Evolutionary conservation across 2,888 invertebrate genomes (phyloP), one percentile per base, ranked within the genome.

Genomic region (Leptinotarsa tumamoca): DNA sequence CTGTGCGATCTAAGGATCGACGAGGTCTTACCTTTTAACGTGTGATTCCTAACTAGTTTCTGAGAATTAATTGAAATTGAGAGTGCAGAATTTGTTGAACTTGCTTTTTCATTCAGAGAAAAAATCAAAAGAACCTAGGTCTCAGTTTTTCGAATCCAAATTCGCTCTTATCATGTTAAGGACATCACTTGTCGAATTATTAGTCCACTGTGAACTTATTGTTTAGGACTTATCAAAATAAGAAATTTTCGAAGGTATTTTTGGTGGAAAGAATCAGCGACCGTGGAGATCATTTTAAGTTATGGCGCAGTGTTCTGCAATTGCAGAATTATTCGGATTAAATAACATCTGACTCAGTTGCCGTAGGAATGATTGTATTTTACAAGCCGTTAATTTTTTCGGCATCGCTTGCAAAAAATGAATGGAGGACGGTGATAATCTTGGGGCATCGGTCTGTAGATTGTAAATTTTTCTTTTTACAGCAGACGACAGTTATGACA

Each of bases 291-390:
- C 23, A 14, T 18, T 58, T 4, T 14, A 23, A 58, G 27, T 27
- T 58, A 58, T 58, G 23, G 15, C 58, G 58, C 18, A 27, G 15
- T 23, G 21, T 23, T 58, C 23, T 23, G 58, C 58, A 63, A 63
- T 43, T 5, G 63, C n/a, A n/a, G 43, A 63, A 63, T 63, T 63
- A 63, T 63, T 7, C 63, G 33, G 69, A 73, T 58, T 73, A 68
- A 68, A 68, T 68, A 68, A 70, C 70, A 50, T 58, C 70, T 58
- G 18, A 33, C 56, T 54, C 56, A 27, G 51, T 33, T 56, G 21
- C 43, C 5, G 69, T 17, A 56, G 69, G 58, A 52, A 69, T n/a
- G 10, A 49, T 15, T 43, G 56, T 69, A 69, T 69, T 69, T 54
- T 69, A 69, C 56, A 56, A 50, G 69, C 43, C 56, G 63, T 63